Conservation (phyloP, 2,888 invertebrate species). For the Isoperla grammatica region DNA sequence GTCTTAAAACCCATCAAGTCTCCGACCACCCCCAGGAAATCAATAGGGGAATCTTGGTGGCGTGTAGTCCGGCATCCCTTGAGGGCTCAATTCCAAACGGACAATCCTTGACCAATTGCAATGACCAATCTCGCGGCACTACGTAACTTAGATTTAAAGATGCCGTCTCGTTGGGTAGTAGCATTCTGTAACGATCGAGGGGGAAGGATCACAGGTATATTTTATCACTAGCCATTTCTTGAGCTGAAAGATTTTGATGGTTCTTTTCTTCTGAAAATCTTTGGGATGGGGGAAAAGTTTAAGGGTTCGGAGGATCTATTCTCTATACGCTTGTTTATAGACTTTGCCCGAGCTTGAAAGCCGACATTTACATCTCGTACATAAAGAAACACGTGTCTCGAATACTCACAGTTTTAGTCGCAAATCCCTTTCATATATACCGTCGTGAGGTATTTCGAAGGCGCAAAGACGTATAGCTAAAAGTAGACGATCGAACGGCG, state of each 20-base stretch:
- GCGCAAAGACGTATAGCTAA: too few species aligned
- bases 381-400: conserved; percentile 5
- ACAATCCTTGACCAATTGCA: conserved; percentile 8
- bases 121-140: neutral
- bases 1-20: too few species aligned
- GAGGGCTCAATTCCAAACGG: conserved; percentile 5
- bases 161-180: neutral
- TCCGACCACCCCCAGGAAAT: neutral
- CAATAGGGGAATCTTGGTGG: neutral
- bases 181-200: neutral
- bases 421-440: neutral
- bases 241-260: conserved; percentile 9
- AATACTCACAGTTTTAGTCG: neutral
- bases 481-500: too few species aligned
- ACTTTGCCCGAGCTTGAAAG: conserved; percentile 5
- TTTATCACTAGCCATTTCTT: neutral
- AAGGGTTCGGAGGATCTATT: conserved; percentile 9
- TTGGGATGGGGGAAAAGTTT: conserved; percentile 1
- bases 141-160: neutral
- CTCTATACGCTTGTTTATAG: conserved; percentile 15
- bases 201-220: conserved; percentile 1
- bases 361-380: conserved; percentile 8
- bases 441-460: neutral
- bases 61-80: neutral
- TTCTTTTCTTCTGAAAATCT: neutral